Evolutionary conservation across 2,888 invertebrate genomes (phyloP).

Genomic region (Hemicrepidius hirtus): DNA sequence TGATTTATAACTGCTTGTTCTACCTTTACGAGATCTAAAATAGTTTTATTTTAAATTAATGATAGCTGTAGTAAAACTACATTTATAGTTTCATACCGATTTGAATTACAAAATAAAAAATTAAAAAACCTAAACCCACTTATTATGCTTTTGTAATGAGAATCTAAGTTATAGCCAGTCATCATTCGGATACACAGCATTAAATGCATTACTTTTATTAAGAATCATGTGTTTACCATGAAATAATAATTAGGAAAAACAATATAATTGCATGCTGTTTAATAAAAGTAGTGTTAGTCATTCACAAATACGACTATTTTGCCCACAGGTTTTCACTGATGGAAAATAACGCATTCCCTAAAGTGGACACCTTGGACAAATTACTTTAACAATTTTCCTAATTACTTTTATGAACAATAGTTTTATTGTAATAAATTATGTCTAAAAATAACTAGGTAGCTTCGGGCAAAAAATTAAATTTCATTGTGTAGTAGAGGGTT

Average conservation of each 20-base stretch:
- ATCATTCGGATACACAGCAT: not conserved
- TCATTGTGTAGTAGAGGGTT: too few species aligned
- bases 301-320: constrained; percentile 4
- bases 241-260: constrained; percentile 33
- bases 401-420: too few species aligned
- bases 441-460: too few species aligned
- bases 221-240: constrained; percentile 4
- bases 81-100: not conserved
- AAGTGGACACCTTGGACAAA: not conserved
- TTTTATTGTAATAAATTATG: too few species aligned
- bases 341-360: constrained; percentile 13
- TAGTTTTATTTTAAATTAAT: constrained; percentile 22
- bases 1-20: constrained; percentile 28
- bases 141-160: constrained; percentile 23
- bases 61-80: not conserved
- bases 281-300: not conserved
- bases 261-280: not conserved
- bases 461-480: too few species aligned
- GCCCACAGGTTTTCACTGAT: not conserved
- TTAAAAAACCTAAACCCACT: not conserved
- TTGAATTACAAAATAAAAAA: not conserved
- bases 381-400: too few species aligned
- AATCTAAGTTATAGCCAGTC: constrained; percentile 9
- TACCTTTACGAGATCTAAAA: not conserved
- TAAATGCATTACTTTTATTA: not conserved